Evolutionary conservation across 2,888 invertebrate genomes (phyloP).

Genomic region (Dicranocentrus wangi): DNA sequence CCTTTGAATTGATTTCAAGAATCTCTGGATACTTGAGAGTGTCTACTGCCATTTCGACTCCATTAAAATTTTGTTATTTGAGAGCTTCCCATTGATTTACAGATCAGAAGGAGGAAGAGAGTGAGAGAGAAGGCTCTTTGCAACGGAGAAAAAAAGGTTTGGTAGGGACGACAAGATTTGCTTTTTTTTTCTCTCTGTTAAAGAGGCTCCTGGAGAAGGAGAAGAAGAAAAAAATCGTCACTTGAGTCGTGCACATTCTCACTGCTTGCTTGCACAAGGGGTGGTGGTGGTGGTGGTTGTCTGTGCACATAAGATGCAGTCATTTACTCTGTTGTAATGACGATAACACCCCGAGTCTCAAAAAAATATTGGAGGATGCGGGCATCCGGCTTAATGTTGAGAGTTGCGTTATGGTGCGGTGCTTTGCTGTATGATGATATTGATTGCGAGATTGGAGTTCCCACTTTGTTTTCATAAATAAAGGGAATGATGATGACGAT

Average conservation of each 20-base stretch:
- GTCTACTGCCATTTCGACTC: constrained; percentile 73
- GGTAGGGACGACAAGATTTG: not conserved
- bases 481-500: not conserved
- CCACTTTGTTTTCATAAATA: too few relatives aligned
- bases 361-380: constrained; percentile 36
- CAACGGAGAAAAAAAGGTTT: not conserved
- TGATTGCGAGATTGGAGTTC: too few relatives aligned
- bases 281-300: too few relatives aligned
- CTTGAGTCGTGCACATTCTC: too few relatives aligned
- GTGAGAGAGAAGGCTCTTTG: too few relatives aligned
- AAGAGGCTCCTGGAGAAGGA: too few relatives aligned
- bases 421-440: too few relatives aligned
- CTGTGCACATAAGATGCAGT: not conserved
- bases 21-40: constrained; percentile 68
- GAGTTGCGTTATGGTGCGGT: too few relatives aligned
- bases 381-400: constrained; percentile 51
- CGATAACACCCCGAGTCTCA: not conserved
- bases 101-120: constrained; percentile 72
- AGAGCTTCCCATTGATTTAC: constrained; percentile 73
- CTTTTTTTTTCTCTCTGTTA: too few relatives aligned
- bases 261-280: constrained; percentile 1
- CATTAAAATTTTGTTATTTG: constrained; percentile 73
- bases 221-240: too few relatives aligned
- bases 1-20: constrained; percentile 72
- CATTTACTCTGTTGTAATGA: constrained; percentile 16